Percentiles rank a stretch among this genome's conserved stretches.
These are phyloP conservation scores for Melanotaenia parkinsoni DNA, from an alignment of 2,797 vertebrate species.

Conservation along the genomic window DNA sequence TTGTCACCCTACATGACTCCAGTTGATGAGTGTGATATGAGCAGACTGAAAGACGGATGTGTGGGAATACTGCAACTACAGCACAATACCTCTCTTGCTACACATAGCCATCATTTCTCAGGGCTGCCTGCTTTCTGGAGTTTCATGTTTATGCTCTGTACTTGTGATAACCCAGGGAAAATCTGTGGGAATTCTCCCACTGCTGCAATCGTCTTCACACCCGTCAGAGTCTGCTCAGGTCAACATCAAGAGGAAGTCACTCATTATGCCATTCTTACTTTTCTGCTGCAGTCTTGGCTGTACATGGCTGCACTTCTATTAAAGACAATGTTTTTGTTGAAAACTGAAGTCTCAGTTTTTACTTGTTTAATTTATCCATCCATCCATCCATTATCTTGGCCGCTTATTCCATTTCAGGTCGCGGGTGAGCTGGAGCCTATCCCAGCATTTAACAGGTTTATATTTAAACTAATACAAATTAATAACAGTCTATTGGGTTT, in stretches of 20 bases:
- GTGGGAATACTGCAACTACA: constrained; percentile 22
- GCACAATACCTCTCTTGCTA: constrained; percentile 47
- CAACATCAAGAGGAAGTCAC: constrained; percentile 37
- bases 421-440: too few species aligned
- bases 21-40: constrained; percentile 27
- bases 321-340: constrained; percentile 71
- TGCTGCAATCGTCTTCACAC: constrained; percentile 16
- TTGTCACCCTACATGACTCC: constrained; percentile 22
- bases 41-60: constrained; percentile 33
- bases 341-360: constrained; percentile 12
- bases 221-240: constrained; percentile 56
- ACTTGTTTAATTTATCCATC: constrained; percentile 23
- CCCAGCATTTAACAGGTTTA: too few species aligned
- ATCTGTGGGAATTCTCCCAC: constrained; percentile 37
- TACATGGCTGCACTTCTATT: constrained; percentile 70
- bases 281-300: constrained; percentile 59
- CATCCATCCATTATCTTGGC: too few species aligned
- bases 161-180: constrained; percentile 41
- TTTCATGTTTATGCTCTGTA: constrained; percentile 9
- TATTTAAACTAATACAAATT: not conserved
- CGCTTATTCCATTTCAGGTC: too few species aligned
- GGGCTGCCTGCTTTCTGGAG: constrained; percentile 37
- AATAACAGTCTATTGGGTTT: too few species aligned
- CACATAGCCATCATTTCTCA: constrained; percentile 56
- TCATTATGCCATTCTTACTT: constrained; percentile 7